Conservation (phyloP, 2,113 vertebrate species). For the Polypterus senegalus region DNA sequence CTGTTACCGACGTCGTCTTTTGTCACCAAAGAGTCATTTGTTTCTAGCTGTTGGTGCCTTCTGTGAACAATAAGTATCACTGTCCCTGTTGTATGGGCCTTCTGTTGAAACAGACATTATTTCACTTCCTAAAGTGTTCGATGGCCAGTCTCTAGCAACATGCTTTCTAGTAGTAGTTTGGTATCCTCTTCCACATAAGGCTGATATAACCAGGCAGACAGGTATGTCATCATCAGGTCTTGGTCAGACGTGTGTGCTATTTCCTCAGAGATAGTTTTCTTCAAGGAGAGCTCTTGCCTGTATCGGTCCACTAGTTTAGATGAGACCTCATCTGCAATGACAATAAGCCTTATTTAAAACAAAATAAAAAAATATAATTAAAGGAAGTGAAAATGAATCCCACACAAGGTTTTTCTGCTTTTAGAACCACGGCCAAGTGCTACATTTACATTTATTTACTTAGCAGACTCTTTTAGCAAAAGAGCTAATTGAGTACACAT, state of each 20-base stretch:
- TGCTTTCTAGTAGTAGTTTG: conserved; percentile 61
- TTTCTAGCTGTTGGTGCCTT: too few species aligned
- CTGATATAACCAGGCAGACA: conserved; percentile 87
- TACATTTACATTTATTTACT: too few species aligned
- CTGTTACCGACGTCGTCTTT: too few species aligned
- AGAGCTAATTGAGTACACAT: too few species aligned
- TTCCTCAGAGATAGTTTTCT: conserved; percentile 53
- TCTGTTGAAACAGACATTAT: neutral
- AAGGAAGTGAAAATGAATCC: too few species aligned
- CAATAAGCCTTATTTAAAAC: too few species aligned
- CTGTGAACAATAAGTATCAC: too few species aligned
- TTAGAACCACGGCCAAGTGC: too few species aligned
- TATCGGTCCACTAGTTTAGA: conserved; percentile 55
- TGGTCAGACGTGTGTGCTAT: conserved; percentile 58
- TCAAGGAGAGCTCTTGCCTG: conserved; percentile 64
- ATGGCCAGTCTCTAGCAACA: conserved; percentile 84
- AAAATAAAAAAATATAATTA: too few species aligned
- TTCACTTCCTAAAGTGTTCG: conserved; percentile 40
- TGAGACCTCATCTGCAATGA: conserved; percentile 52
- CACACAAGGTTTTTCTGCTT: too few species aligned
- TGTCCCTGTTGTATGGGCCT: neutral
- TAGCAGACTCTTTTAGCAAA: too few species aligned
- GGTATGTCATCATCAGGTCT: conserved; percentile 65
- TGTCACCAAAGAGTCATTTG: too few species aligned
- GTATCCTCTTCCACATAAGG: conserved; percentile 57